Conservation (phyloP, 2,113 vertebrate genomes). For the Nannobrachium achirus region DNA sequence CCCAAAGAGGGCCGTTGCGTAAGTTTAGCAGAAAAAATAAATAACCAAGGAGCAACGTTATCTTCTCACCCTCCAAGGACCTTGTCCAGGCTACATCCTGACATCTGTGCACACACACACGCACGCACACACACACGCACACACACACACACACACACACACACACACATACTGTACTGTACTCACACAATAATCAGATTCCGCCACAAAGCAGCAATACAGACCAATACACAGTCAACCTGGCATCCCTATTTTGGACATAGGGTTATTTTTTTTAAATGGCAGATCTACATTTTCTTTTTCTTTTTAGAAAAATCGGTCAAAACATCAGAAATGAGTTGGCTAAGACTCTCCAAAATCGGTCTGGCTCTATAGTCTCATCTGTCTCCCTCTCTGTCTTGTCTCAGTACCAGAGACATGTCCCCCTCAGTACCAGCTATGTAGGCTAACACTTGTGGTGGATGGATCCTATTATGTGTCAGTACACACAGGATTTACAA, state of each 20-base stretch:
- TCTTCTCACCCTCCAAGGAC: conserved; percentile 19
- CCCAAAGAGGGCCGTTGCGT: conserved; percentile 61
- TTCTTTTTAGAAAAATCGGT: too few relatives aligned
- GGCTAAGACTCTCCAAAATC: too few relatives aligned
- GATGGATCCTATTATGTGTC: conserved; percentile 51
- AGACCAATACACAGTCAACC: too few relatives aligned
- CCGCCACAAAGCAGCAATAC: too few relatives aligned
- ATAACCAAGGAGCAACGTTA: conserved; percentile 35
- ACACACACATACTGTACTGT: conserved; percentile 16
- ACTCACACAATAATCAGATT: too few relatives aligned
- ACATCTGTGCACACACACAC: conserved; percentile 19
- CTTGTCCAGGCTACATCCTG: conserved; percentile 13
- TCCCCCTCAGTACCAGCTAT: conserved; percentile 45
- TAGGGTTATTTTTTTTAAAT: too few relatives aligned
- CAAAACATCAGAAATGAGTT: too few relatives aligned
- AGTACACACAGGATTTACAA: conserved; percentile 47
- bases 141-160: neutral
- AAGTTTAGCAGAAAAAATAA: conserved; percentile 54
- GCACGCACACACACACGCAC: conserved; percentile 28
- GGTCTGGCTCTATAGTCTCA: neutral
- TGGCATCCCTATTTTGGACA: too few relatives aligned
- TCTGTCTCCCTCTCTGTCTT: conserved; percentile 3
- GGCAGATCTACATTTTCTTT: too few relatives aligned
- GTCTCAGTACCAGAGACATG: conserved; percentile 1
- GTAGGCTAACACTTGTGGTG: conserved; percentile 52